Evolutionary conservation across 2,888 invertebrate genomes (phyloP).

Genomic region (Cordilura impudica): DNA sequence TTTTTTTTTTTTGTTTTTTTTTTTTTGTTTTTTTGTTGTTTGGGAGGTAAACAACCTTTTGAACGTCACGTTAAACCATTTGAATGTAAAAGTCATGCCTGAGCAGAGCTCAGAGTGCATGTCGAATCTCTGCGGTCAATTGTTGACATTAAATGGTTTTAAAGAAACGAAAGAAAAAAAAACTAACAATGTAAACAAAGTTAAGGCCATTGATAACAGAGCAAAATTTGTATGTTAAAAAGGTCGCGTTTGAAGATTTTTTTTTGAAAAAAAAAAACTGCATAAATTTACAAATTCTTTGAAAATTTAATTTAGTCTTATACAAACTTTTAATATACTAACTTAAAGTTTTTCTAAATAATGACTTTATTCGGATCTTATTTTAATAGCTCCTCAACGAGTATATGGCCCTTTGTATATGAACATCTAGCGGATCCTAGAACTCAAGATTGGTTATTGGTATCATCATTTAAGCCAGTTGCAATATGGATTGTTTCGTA

Average conservation of each 20-base stretch:
- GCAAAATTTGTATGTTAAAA: slow-evolving; percentile 18
- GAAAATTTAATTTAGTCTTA: slow-evolving; percentile 18
- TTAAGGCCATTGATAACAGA: slow-evolving; percentile 35
- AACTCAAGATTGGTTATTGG: slow-evolving; percentile 90
- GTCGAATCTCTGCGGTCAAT: slow-evolving; percentile 59
- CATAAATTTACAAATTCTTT: slow-evolving; percentile 12
- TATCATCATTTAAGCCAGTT: slow-evolving; percentile 89
- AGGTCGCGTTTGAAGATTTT: slow-evolving; percentile 15
- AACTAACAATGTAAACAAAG: slow-evolving; percentile 16
- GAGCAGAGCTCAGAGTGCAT: slow-evolving; percentile 47
- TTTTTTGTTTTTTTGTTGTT: slow-evolving; percentile 6
- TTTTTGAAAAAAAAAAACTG: background rate
- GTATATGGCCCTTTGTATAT: slow-evolving; percentile 44
- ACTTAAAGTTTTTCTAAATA: background rate
- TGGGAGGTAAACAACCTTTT: slow-evolving; percentile 16
- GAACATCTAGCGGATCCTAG: slow-evolving; percentile 81
- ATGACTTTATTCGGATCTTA: background rate
- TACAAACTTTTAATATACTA: background rate
- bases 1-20: background rate
- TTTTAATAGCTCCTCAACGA: background rate
- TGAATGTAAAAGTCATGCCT: slow-evolving; percentile 48
- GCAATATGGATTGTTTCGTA: slow-evolving; percentile 84
- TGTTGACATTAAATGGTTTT: slow-evolving; percentile 35
- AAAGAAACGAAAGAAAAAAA: background rate
- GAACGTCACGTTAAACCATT: slow-evolving; percentile 17